A percentile compares a stretch with the other conserved stretches of the same genome.
These are phyloP conservation scores for Callopanchax toddi DNA, from an alignment of 2,113 vertebrate species.

Conservation along the genomic window DNA sequence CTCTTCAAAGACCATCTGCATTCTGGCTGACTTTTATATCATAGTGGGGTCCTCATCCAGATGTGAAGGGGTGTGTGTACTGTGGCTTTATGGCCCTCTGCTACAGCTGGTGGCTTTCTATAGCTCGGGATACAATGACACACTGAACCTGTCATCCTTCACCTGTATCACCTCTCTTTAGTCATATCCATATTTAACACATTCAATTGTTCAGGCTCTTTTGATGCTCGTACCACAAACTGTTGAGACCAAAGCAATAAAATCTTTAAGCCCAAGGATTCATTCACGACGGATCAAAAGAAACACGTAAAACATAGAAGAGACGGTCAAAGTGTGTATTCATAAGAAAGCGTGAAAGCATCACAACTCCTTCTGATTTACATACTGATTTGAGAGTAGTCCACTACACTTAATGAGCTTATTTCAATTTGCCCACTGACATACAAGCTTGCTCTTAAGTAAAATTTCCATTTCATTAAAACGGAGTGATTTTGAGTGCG, in stretches of 20 bases:
- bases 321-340: conserved; percentile 9
- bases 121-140: neutral
- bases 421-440: conserved; percentile 55
- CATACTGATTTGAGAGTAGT: conserved; percentile 35
- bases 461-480: conserved; percentile 53
- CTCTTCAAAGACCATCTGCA: too few species aligned
- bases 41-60: too few species aligned
- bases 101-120: too few species aligned
- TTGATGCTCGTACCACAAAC: neutral
- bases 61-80: too few species aligned
- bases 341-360: conserved; percentile 13
- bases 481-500: conserved; percentile 23
- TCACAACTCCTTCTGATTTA: conserved; percentile 39
- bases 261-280: conserved; percentile 1
- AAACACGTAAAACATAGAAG: conserved; percentile 10
- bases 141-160: conserved; percentile 1
- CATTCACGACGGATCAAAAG: neutral
- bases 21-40: too few species aligned
- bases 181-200: neutral
- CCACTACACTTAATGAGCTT: conserved; percentile 53
- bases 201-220: neutral
- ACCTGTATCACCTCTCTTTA: conserved; percentile 3
- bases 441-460: conserved; percentile 42
- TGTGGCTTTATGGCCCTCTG: too few species aligned
- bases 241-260: neutral